A percentile compares a stretch with the other conserved stretches of the same genome.
Evolutionary conservation across 2,888 invertebrate species (phyloP).

Genomic region (Drosophila histrio): DNA sequence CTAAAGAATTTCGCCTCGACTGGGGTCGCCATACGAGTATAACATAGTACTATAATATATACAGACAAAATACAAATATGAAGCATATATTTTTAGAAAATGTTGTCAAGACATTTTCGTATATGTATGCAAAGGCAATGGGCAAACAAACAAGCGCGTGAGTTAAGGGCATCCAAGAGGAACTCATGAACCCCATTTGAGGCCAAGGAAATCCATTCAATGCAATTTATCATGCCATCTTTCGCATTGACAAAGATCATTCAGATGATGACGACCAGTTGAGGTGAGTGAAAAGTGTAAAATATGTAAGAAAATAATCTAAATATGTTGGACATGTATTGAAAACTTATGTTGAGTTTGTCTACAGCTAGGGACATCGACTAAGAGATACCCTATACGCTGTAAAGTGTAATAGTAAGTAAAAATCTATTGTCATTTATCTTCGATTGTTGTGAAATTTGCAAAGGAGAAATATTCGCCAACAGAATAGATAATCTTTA

Average conservation of each 20-base stretch:
- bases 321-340: background rate
- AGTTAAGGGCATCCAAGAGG: slow-evolving; percentile 51
- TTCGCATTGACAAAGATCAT: slow-evolving; percentile 10
- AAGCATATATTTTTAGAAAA: slow-evolving; percentile 69
- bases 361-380: background rate
- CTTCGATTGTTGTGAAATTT: no score
- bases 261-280: background rate
- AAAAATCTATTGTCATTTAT: background rate
- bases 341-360: background rate
- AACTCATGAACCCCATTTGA: slow-evolving; percentile 34
- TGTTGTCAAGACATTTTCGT: slow-evolving; percentile 60
- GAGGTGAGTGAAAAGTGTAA: slow-evolving; percentile 8
- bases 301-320: background rate
- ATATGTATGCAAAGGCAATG: slow-evolving; percentile 30
- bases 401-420: background rate
- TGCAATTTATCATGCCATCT: slow-evolving; percentile 19
- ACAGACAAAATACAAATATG: slow-evolving; percentile 33
- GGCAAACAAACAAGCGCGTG: slow-evolving; percentile 47
- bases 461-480: no score
- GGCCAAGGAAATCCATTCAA: slow-evolving; percentile 44
- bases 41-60: no score
- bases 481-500: no score
- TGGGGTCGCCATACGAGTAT: slow-evolving; percentile 65
- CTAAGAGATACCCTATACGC: background rate
- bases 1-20: slow-evolving; percentile 76